Evolutionary conservation across 2,113 vertebrate genomes (phyloP), one percentile per base, ranked within the genome.

Genomic region (Chaetodon trifascialis): DNA sequence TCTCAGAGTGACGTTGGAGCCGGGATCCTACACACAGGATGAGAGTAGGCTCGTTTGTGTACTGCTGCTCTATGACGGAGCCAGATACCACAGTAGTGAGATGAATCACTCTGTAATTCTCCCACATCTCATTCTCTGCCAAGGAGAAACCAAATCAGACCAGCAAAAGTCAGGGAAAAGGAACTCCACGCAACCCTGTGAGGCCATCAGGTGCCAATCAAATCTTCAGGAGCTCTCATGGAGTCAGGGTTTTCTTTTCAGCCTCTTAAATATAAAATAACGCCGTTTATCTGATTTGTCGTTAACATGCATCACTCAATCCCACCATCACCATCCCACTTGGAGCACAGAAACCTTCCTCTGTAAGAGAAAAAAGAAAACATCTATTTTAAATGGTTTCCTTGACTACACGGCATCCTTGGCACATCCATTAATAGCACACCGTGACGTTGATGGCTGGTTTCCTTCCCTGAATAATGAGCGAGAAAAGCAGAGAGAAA

Each of bases 321-420:
- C n/a, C n/a, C n/a, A n/a, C n/a, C n/a, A n/a, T n/a, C 36, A 52
- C 23, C 71, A 49, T 67, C 56, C 10, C 34, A 38, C 80, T 55
- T 34, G 8, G 64, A 70, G 82, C 25, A 44, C 12, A 66, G 58
- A 87, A 83, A 76, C 38, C 74, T 69, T 60, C 25, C 49, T 73
- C 66, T 83, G 77, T 65, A 34, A 80, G 66, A 76, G 30, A 11
- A 64, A 80, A 38, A 55, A 55, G 82, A 71, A 86, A 81, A 73
- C 59, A 63, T 85, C 82, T 83, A 79, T 90, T 82, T 90, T 80
- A 88, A 85, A 89, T 89, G 81, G 93, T 93, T 91, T 92, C 92
- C 92, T 93, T 93, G 91, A 86, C 91, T 88, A 93, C 93, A 71
- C 49, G 80, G 88, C 70, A 93, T 91, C 89, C 93, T 93, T 80